Evolutionary conservation across 2,888 invertebrate species (phyloP).

Genomic region (Cephus pulcher): DNA sequence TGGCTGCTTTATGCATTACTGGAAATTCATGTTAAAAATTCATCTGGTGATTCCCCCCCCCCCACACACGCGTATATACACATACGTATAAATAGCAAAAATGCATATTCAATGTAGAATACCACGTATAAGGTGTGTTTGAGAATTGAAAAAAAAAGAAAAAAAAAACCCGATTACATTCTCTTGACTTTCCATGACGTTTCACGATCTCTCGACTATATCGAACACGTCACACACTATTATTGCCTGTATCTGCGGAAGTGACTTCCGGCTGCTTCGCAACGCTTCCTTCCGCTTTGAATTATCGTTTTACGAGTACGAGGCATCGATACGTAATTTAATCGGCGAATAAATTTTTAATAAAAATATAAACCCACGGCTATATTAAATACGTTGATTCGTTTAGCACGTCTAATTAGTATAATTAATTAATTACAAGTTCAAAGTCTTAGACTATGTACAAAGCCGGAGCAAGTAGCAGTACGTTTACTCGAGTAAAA

Average conservation of each 20-base stretch:
- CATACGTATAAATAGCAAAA: background rate
- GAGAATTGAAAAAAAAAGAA: background rate
- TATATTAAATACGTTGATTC: background rate
- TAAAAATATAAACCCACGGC: background rate
- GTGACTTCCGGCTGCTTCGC: slow-evolving; percentile 48
- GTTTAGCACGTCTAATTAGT: background rate
- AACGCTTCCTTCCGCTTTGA: slow-evolving; percentile 48
- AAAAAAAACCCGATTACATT: background rate
- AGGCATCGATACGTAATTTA: background rate
- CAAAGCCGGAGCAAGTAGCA: background rate
- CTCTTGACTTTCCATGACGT: background rate
- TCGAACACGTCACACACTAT: background rate
- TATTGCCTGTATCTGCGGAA: slow-evolving; percentile 44
- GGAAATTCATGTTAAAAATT: background rate
- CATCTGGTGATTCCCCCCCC: background rate
- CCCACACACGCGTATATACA: too few species aligned
- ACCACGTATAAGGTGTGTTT: background rate
- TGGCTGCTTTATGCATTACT: background rate
- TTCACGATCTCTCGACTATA: background rate
- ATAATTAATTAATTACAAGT: background rate
- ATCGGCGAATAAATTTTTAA: background rate
- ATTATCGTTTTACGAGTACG: slow-evolving; percentile 33
- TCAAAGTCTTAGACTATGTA: background rate
- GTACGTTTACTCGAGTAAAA: slow-evolving; percentile 24
- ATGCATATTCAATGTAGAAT: background rate